phyloP scores from a whole-genome alignment of 2,797 vertebrate species.

The Ctenopoma kingsleyae region DNA sequence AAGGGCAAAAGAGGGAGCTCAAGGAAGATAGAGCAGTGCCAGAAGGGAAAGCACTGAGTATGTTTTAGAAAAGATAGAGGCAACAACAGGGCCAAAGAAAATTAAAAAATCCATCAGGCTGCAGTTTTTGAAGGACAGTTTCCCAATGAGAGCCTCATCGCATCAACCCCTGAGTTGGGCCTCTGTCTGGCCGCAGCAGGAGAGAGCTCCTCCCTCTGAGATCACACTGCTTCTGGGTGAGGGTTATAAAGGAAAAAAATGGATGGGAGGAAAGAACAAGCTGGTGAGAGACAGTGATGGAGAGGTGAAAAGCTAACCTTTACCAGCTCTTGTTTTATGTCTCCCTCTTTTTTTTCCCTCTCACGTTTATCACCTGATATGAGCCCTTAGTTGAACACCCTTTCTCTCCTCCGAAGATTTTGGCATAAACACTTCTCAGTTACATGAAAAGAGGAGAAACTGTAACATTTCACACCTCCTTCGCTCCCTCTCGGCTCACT shows the following conservation, averaged over 20 bases:
- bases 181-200: constrained; percentile 49
- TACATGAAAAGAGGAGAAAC: constrained; percentile 70
- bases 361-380: constrained; percentile 46
- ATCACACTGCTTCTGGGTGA: constrained; percentile 57
- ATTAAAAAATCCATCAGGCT: constrained; percentile 55
- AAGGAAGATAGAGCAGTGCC: constrained; percentile 35
- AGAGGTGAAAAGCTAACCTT: constrained; percentile 70
- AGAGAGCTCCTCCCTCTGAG: constrained; percentile 49
- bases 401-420: constrained; percentile 57
- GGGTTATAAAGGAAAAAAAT: constrained; percentile 56
- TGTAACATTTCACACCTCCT: constrained; percentile 76
- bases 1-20: constrained; percentile 34
- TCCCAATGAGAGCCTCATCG: constrained; percentile 73
- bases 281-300: constrained; percentile 61
- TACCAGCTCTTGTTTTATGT: constrained; percentile 62
- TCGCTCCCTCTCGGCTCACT: constrained; percentile 39
- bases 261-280: constrained; percentile 52
- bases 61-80: constrained; percentile 45
- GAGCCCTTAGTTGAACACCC: constrained; percentile 36
- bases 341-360: constrained; percentile 36
- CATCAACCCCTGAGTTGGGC: constrained; percentile 61
- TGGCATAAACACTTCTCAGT: constrained; percentile 73
- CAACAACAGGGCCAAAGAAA: constrained; percentile 13
- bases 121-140: constrained; percentile 78
- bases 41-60: constrained; percentile 29